These are phyloP conservation scores for Pseudolaguvia tuberculata DNA, from an alignment of 2,113 vertebrate genomes.

Conservation along the genomic window DNA sequence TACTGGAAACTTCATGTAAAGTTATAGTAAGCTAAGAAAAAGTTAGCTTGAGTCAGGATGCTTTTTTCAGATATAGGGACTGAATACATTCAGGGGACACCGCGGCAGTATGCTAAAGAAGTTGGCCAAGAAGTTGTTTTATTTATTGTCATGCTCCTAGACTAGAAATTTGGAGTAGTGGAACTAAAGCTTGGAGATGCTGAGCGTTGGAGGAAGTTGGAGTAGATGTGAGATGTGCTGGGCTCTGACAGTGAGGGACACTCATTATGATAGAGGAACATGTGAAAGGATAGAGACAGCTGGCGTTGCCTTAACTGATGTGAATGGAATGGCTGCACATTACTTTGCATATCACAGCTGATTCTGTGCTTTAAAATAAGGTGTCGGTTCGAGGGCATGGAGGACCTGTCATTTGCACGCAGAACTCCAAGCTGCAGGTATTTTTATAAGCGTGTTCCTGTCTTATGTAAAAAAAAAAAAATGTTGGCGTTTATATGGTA, in stretches of 20 bases:
- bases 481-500: not conserved
- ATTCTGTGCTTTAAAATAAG: conserved; percentile 54
- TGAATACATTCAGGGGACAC: conserved; percentile 30
- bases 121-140: not conserved
- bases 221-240: not conserved
- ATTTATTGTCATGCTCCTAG: not conserved
- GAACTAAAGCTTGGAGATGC: not conserved
- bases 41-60: too few species aligned
- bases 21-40: too few species aligned
- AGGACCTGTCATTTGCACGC: conserved; percentile 25
- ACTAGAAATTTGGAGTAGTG: not conserved
- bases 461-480: conserved; percentile 2
- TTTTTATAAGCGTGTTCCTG: conserved; percentile 11
- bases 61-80: not conserved
- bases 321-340: conserved; percentile 56
- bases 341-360: conserved; percentile 58
- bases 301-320: conserved; percentile 60
- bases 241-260: conserved; percentile 50
- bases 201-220: conserved; percentile 18
- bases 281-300: conserved; percentile 51
- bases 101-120: not conserved
- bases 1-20: not conserved
- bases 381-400: conserved; percentile 37
- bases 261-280: conserved; percentile 66
- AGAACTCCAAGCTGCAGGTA: conserved; percentile 7